These are phyloP conservation scores for Sialia sialis DNA, from an alignment of 2,113 vertebrate species.

Conservation along the genomic window DNA sequence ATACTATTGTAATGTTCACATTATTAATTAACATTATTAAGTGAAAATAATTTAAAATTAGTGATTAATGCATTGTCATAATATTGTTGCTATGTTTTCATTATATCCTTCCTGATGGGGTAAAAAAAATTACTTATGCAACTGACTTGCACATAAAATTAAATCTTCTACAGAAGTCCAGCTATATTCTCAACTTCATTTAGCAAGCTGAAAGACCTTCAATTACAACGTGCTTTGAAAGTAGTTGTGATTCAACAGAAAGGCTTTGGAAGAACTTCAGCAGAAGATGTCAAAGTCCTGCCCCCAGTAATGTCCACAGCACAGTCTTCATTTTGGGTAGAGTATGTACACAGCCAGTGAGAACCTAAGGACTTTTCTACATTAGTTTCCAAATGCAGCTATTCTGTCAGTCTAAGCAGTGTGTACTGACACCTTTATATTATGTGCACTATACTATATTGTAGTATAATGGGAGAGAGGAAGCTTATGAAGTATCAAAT, in stretches of 20 bases:
- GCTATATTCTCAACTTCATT: neutral
- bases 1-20: neutral
- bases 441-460: neutral
- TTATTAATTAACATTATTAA: neutral
- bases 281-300: neutral
- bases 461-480: neutral
- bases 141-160: neutral
- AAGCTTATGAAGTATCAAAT: neutral
- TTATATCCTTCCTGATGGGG: neutral
- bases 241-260: neutral
- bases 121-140: neutral
- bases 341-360: neutral
- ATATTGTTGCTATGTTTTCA: neutral
- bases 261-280: neutral
- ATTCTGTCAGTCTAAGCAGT: neutral
- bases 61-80: neutral
- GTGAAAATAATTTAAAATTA: neutral
- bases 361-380: neutral
- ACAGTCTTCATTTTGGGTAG: neutral
- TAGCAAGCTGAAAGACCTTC: neutral
- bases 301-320: neutral
- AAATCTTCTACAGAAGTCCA: neutral
- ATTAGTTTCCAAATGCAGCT: neutral
- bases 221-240: neutral
- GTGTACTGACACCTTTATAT: neutral